Evolutionary conservation across 2,888 invertebrate species (phyloP).

Genomic region (Heteromurus nitidus): DNA sequence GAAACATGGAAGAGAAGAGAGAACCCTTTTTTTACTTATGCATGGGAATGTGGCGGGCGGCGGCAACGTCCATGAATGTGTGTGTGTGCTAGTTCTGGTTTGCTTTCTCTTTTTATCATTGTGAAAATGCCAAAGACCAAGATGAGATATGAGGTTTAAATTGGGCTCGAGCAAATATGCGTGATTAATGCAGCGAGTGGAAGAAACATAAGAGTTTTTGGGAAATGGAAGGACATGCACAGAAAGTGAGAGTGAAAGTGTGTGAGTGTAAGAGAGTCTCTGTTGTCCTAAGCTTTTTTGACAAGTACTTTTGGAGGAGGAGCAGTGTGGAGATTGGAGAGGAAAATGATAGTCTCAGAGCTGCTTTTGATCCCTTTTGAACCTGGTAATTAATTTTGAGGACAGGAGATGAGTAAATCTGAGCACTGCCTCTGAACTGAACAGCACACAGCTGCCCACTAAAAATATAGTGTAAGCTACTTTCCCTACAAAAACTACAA

Average conservation of each 20-base stretch:
- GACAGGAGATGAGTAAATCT: constrained; percentile 8
- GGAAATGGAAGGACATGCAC: background rate
- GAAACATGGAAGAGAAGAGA: too few species aligned
- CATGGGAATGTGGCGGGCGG: background rate
- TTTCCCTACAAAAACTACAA: too few species aligned
- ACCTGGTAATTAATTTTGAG: constrained; percentile 56
- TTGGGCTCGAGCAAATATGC: background rate
- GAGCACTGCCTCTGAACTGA: background rate
- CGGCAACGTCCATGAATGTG: too few species aligned
- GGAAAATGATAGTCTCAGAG: too few species aligned
- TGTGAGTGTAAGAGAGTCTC: too few species aligned
- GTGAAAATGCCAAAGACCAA: background rate
- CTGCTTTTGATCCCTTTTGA: constrained; percentile 54
- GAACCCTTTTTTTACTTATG: too few species aligned
- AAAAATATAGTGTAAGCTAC: too few species aligned
- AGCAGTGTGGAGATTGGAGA: too few species aligned
- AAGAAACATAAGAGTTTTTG: background rate
- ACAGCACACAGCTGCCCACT: too few species aligned
- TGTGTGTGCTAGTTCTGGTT: too few species aligned
- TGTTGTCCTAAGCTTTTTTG: too few species aligned
- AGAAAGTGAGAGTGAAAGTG: background rate
- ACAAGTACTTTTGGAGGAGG: too few species aligned
- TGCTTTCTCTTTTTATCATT: constrained; percentile 1
- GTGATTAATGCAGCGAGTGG: background rate
- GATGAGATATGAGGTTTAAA: constrained; percentile 44